Evolutionary conservation across 1,140 invertebrate species (phyloP).

Genomic region (Platyscapa corneri): DNA sequence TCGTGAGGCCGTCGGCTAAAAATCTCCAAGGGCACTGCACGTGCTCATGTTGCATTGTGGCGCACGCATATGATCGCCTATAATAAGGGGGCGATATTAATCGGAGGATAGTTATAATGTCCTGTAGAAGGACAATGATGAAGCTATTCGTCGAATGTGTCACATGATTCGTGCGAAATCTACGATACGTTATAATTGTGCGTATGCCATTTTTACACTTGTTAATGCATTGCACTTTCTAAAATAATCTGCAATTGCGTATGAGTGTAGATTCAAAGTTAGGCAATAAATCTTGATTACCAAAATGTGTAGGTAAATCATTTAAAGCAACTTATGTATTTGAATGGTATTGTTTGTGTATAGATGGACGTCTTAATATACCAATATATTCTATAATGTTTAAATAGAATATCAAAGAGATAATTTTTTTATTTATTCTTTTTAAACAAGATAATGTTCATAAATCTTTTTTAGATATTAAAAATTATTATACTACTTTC

Average conservation of each 20-base stretch:
- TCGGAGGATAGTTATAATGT: constrained; percentile 31
- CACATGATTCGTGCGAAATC: constrained; percentile 6
- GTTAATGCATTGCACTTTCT: neutral
- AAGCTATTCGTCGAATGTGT: constrained; percentile 2
- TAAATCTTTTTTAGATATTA: too few relatives aligned
- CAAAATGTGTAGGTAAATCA: too few relatives aligned
- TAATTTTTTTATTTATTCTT: too few relatives aligned
- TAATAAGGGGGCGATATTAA: neutral
- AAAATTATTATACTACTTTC: too few relatives aligned
- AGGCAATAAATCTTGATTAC: neutral
- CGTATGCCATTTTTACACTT: neutral
- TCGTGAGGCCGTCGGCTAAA: neutral
- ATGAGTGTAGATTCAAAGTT: neutral
- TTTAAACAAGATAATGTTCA: too few relatives aligned
- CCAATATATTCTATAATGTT: too few relatives aligned
- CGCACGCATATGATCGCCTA: neutral
- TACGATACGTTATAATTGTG: neutral
- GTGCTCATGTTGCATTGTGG: neutral
- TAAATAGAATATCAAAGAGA: too few relatives aligned
- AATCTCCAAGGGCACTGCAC: neutral
- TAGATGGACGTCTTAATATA: too few relatives aligned
- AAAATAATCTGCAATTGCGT: neutral
- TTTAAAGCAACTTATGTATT: too few relatives aligned
- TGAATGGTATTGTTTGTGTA: too few relatives aligned
- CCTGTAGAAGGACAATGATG: constrained; percentile 26